Evolutionary conservation across 2,888 invertebrate genomes (phyloP), one percentile per base, ranked within the genome.

Genomic region (Argyra leucocephala): DNA sequence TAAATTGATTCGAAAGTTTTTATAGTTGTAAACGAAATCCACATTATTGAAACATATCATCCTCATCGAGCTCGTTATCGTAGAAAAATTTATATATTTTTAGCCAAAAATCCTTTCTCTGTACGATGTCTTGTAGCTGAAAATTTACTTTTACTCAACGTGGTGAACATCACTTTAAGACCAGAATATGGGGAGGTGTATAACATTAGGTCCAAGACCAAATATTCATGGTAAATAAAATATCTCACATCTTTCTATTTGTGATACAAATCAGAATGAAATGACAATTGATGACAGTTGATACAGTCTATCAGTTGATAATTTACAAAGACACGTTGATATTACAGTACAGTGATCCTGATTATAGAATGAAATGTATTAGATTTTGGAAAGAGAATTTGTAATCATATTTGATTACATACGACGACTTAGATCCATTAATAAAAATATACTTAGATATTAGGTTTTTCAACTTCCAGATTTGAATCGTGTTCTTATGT

Each of bases 381-480:
- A 97, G 96, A 0, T 97, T 86, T 79, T 98, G 96, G 95, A 95
- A 96, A 78, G 97, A 98, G 78, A 97, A 98, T 82, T 84, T 97
- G 57, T 93, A 92, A 77, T 97, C 97, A 0, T 97, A 97, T 78
- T 81, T 98, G 59, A 91, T 98, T 65, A 98, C 97, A 0, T 96
- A 91, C 77, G 97, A 98, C 77, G 95, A 95, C 76, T 83, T 96
- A 73, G 97, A 98, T 82, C 93, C 97, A 0, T 90, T 93, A 74
- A 95, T 95, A 3, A 93, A 90, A 77, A n/a, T n/a, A n/a, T n/a
- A n/a, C 98, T 95, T 78, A 87, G 96, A 73, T 98, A 97, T 77
- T 98, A 97, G 97, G 96, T 96, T 59, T 97, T 96, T 80, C 96
- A 97, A 78, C 84, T 97, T 73, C 89, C 94, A 62, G 96, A 96